Percentiles rank a stretch among this genome's conserved stretches.
Conservation (phyloP, 1,140 invertebrate genomes). For the Chrysomallon squamiferum region DNA sequence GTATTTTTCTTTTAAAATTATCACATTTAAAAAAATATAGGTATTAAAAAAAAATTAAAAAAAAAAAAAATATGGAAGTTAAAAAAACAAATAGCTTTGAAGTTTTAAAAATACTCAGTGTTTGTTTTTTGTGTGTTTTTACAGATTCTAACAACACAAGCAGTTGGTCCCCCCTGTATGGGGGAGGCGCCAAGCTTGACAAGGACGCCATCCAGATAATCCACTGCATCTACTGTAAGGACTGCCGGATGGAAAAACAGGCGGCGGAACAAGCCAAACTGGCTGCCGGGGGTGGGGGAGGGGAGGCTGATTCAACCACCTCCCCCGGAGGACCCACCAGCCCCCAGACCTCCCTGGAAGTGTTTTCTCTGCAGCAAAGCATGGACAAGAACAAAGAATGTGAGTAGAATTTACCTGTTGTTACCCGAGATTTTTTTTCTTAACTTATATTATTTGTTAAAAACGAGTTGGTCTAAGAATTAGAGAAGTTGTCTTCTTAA, state of each 20-base stretch:
- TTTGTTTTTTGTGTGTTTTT: slow-evolving; percentile 16
- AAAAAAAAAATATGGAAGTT: too few relatives aligned
- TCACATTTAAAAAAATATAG: too few relatives aligned
- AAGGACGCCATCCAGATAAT: slow-evolving; percentile 58
- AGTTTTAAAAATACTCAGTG: too few relatives aligned
- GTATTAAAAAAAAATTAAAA: too few relatives aligned
- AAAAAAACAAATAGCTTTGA: too few relatives aligned
- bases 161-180: slow-evolving; percentile 58
- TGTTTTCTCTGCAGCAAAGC: slow-evolving; percentile 87
- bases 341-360: slow-evolving; percentile 91
- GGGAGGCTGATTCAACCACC: slow-evolving; percentile 26
- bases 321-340: slow-evolving; percentile 67
- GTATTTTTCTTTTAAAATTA: too few relatives aligned
- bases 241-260: slow-evolving; percentile 70
- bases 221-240: slow-evolving; percentile 64
- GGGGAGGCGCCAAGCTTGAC: slow-evolving; percentile 47
- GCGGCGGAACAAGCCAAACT: slow-evolving; percentile 25
- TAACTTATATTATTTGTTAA: too few relatives aligned
- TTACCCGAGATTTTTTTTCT: too few relatives aligned
- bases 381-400: slow-evolving; percentile 98
- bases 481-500: too few relatives aligned
- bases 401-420: slow-evolving; percentile 69
- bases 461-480: too few relatives aligned
- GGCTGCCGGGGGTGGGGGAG: slow-evolving; percentile 5
- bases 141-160: slow-evolving; percentile 55